Evolutionary conservation across 2,113 vertebrate genomes (phyloP), one percentile per base, ranked within the genome.

Genomic region (Chaenocephalus aceratus): DNA sequence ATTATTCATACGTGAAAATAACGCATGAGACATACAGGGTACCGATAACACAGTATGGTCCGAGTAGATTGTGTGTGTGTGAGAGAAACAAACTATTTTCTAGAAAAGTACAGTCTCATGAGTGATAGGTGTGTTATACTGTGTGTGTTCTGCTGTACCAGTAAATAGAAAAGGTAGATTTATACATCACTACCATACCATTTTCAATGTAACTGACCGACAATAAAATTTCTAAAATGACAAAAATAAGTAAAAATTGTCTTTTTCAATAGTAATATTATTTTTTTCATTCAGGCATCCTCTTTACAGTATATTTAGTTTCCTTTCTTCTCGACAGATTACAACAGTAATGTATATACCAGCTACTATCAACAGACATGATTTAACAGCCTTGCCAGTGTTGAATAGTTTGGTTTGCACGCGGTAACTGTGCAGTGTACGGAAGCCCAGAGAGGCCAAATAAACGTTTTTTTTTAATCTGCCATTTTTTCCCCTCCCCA

Each of bases 151-250:
- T 85, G 77, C 68, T 89, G 86, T 83, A 87, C 68, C 76, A 77
- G 60, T 83, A 67, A 82, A 72, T 82, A 77, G 56, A 66, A 58
- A 77, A 72, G 60, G 70, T 75, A 84, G 52, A 70, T 74, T 63
- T 49, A 88, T 79, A 75, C 75, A 83, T 80, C 68, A 80, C 79
- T 82, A 87, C 80, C 84, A 58, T 86, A 88, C 74, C 76, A 82
- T 88, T 72, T 77, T 66, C 90, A 86, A 83, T 89, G 79, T 86
- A 88, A 89, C 79, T 83, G 71, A 80, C 78, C 59, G 77, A 81
- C 83, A 90, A 87, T 89, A 89, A 90, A 92, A 69, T 48, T 74
- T 85, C 79, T 90, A 89, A 89, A 89, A 89, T 87, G 70, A 86
- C 72, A 81, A 82, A 84, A 79, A 75, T 80, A 85, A 83, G 79